Percentiles rank a stretch among this genome's conserved stretches.
These are phyloP conservation scores for Eristalis arbustorum DNA, from an alignment of 2,888 invertebrate genomes.

Conservation along the genomic window DNA sequence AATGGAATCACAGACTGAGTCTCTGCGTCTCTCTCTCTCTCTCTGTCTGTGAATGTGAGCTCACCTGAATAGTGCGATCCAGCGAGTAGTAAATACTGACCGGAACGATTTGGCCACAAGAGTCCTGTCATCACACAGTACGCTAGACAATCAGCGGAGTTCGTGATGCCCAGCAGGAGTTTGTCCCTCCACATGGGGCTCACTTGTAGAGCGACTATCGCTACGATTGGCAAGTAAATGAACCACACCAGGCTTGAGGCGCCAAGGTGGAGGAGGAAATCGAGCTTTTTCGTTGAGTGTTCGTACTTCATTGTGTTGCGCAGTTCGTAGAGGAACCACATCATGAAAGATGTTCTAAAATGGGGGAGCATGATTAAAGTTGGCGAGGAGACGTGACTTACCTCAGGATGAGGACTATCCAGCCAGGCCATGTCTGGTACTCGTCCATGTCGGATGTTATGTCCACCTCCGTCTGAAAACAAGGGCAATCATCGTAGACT, in stretches of 20 bases:
- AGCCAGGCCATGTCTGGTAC: constrained; percentile 98
- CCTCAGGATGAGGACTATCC: constrained; percentile 92
- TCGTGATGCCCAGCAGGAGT: constrained; percentile 95
- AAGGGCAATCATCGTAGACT: too few relatives aligned
- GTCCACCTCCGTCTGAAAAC: constrained; percentile 93
- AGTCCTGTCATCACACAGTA: constrained; percentile 97
- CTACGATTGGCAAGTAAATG: constrained; percentile 96
- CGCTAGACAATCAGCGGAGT: constrained; percentile 96
- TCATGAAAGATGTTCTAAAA: constrained; percentile 87
- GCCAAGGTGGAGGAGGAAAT: constrained; percentile 97
- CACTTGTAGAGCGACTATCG: constrained; percentile 94
- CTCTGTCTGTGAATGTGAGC: background rate
- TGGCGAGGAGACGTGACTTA: constrained; percentile 67
- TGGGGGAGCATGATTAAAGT: background rate
- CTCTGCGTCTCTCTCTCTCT: too few relatives aligned
- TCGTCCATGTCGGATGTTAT: constrained; percentile 97
- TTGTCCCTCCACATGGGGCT: constrained; percentile 98
- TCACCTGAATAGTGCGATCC: constrained; percentile 85
- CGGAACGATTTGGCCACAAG: constrained; percentile 96
- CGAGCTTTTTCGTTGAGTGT: constrained; percentile 90
- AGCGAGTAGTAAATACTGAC: constrained; percentile 93
- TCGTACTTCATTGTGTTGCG: constrained; percentile 90
- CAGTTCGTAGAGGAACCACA: constrained; percentile 91
- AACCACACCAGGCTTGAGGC: constrained; percentile 99
- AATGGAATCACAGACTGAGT: background rate